phyloP scores from a whole-genome alignment of 2,888 invertebrate genomes.

The Blera fallax region DNA sequence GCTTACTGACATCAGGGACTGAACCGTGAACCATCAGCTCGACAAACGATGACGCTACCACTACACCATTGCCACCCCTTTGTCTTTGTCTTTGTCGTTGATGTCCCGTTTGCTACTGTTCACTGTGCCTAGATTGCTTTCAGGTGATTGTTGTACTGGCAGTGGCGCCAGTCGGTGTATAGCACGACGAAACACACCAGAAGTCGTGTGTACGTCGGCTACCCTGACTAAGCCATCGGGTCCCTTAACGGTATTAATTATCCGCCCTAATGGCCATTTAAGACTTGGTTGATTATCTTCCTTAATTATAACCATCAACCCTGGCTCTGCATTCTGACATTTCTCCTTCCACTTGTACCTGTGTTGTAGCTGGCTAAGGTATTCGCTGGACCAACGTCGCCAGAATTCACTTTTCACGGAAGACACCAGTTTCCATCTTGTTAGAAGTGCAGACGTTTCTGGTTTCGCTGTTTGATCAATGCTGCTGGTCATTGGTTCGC shows the following conservation, averaged over 20 bases:
- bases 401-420: no score
- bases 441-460: background rate
- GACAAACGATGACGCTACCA: no score
- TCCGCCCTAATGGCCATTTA: conserved; percentile 41
- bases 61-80: no score
- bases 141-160: background rate
- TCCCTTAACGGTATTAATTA: background rate
- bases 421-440: background rate
- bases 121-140: no score
- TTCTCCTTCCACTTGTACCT: no score
- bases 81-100: no score
- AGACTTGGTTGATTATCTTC: conserved; percentile 46
- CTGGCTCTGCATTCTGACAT: background rate
- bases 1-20: no score
- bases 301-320: conserved; percentile 25
- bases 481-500: background rate
- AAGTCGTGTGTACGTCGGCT: conserved; percentile 24
- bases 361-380: background rate
- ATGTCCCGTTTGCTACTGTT: no score
- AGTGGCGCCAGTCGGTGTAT: conserved; percentile 35
- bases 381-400: background rate
- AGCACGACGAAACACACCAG: conserved; percentile 9
- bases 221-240: conserved; percentile 25
- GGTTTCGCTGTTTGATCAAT: no score
- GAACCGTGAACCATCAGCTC: no score